Evolutionary conservation across 1,140 invertebrate species (phyloP).

Genomic region (Notospermus geniculatus): DNA sequence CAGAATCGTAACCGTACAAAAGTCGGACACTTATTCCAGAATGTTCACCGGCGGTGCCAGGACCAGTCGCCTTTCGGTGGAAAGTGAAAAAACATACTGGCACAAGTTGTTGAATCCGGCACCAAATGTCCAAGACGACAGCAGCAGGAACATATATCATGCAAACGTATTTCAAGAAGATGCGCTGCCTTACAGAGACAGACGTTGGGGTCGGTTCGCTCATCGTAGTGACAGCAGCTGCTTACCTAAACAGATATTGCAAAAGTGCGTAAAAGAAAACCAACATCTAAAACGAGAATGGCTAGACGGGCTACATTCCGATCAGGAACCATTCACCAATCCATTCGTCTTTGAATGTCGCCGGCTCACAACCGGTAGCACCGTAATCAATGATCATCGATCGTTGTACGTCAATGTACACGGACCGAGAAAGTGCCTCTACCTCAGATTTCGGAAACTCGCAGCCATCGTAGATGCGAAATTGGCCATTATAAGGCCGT

Average conservation of each 20-base stretch:
- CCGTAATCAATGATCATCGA: conserved; percentile 3
- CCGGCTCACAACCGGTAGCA: neutral
- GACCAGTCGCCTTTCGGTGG: no score
- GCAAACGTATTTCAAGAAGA: no score
- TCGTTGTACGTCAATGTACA: neutral
- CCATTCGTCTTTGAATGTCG: neutral
- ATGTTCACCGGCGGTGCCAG: no score
- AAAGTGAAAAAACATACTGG: no score
- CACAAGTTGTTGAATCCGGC: no score
- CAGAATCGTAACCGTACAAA: no score
- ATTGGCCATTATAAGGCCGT: neutral
- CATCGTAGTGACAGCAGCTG: neutral
- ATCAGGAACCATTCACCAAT: neutral
- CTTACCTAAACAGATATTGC: neutral
- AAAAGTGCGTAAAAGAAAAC: neutral
- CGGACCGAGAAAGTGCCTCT: neutral
- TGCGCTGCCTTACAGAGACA: no score
- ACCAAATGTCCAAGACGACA: no score
- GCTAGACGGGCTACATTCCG: neutral
- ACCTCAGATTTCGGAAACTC: neutral
- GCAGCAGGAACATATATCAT: no score
- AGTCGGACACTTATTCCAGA: no score
- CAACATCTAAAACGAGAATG: neutral
- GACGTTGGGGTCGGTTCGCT: no score
- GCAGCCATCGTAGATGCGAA: neutral